Evolutionary conservation across 2,888 invertebrate species (phyloP).

Genomic region (Ectropis crepuscularia): DNA sequence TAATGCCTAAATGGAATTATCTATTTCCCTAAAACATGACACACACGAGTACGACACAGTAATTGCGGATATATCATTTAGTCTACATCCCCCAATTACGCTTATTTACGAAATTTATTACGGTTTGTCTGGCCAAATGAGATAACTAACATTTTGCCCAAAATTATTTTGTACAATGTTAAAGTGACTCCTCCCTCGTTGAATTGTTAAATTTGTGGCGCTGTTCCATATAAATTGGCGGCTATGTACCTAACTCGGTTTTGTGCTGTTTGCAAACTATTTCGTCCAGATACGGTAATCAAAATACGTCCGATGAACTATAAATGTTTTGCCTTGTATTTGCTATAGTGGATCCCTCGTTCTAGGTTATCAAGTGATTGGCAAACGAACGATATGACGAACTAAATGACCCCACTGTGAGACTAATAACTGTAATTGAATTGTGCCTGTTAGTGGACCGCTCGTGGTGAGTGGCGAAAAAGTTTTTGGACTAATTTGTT

Average conservation of each 20-base stretch:
- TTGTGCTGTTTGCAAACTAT: too few relatives aligned
- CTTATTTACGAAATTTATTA: constrained; percentile 30
- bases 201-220: too few relatives aligned
- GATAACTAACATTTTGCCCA: background rate
- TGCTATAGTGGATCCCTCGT: too few relatives aligned
- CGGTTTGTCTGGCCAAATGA: background rate
- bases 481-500: constrained; percentile 6
- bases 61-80: constrained; percentile 53
- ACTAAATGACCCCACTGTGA: constrained; percentile 44
- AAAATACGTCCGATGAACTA: too few relatives aligned
- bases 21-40: constrained; percentile 14
- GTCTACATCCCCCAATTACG: constrained; percentile 60
- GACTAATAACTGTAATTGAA: constrained; percentile 49
- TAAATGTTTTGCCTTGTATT: too few relatives aligned
- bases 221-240: too few relatives aligned
- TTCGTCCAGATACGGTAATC: too few relatives aligned
- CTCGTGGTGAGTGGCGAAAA: constrained; percentile 14
- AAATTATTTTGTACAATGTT: too few relatives aligned
- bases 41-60: constrained; percentile 21
- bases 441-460: constrained; percentile 35
- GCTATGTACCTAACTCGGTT: too few relatives aligned
- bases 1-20: background rate
- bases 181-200: too few relatives aligned
- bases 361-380: too few relatives aligned
- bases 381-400: constrained; percentile 44